phyloP scores from a whole-genome alignment of 2,888 invertebrate species.

The Hymenopus coronatus region DNA sequence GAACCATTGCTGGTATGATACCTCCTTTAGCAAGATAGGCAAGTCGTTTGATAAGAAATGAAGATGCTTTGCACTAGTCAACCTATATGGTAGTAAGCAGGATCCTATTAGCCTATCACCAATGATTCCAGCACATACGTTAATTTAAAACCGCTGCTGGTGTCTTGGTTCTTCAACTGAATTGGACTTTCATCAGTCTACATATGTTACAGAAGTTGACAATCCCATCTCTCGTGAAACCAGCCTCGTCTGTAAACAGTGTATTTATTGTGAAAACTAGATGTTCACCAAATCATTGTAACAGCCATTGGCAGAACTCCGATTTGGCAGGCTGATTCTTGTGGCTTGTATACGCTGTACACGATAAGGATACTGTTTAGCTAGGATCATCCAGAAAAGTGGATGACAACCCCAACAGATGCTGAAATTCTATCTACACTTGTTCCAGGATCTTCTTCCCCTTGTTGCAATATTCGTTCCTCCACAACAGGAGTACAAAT shows the following conservation, averaged over 20 bases:
- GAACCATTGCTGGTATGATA: neutral
- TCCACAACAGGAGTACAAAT: too few species aligned
- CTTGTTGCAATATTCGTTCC: too few species aligned
- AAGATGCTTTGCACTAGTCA: neutral
- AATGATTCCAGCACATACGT: neutral
- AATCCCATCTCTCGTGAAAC: neutral
- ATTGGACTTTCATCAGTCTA: neutral
- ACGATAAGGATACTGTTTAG: too few species aligned
- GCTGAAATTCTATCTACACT: too few species aligned
- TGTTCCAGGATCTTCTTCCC: too few species aligned
- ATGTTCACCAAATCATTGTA: neutral
- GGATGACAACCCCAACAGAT: too few species aligned
- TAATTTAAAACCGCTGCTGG: neutral
- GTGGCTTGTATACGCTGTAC: too few species aligned
- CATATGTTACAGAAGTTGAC: neutral
- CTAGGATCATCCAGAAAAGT: too few species aligned
- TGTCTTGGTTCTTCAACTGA: neutral
- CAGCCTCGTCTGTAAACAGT: neutral
- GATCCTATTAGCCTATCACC: neutral
- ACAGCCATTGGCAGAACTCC: neutral
- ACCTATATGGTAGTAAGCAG: neutral
- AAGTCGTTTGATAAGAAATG: neutral
- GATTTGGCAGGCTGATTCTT: too few species aligned
- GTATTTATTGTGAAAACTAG: neutral
- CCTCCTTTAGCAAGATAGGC: neutral